These are phyloP conservation scores for Thysanoteuthis rhombus DNA, from an alignment of 2,888 invertebrate species.

Conservation along the genomic window DNA sequence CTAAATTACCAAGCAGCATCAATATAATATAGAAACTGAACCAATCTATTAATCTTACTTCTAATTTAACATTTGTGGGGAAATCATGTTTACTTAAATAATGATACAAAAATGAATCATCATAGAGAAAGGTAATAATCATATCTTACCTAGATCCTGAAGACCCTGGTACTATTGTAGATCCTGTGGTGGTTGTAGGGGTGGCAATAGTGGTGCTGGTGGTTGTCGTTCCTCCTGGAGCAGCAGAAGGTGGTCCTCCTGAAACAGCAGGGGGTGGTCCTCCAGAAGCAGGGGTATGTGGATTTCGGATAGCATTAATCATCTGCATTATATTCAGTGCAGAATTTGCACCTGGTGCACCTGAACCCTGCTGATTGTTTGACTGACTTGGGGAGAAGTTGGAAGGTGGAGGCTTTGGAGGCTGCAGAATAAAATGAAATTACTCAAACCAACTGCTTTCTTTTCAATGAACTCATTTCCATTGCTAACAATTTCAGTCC, in stretches of 20 bases:
- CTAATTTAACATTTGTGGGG: no score
- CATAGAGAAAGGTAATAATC: not conserved
- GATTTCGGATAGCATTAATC: slow-evolving; percentile 57
- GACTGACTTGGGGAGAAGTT: not conserved
- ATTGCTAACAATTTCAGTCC: not conserved
- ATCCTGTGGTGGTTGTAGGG: not conserved
- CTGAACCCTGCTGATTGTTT: slow-evolving; percentile 26
- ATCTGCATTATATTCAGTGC: slow-evolving; percentile 58
- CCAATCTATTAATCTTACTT: no score
- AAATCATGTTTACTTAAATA: no score
- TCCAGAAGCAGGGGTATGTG: slow-evolving; percentile 34
- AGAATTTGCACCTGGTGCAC: slow-evolving; percentile 36
- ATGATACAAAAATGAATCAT: not conserved
- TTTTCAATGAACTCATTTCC: not conserved
- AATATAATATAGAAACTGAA: no score
- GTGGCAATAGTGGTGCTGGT: not conserved
- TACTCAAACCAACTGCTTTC: not conserved
- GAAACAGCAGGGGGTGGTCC: not conserved
- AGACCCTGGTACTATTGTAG: not conserved
- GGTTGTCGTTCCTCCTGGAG: not conserved
- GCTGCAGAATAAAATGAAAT: slow-evolving; percentile 26
- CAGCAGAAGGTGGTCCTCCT: not conserved
- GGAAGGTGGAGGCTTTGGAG: slow-evolving; percentile 26
- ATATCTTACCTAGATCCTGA: not conserved
- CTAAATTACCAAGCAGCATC: no score